Conservation (phyloP, 1,140 invertebrate genomes). For the Stegodyphus dumicola region DNA sequence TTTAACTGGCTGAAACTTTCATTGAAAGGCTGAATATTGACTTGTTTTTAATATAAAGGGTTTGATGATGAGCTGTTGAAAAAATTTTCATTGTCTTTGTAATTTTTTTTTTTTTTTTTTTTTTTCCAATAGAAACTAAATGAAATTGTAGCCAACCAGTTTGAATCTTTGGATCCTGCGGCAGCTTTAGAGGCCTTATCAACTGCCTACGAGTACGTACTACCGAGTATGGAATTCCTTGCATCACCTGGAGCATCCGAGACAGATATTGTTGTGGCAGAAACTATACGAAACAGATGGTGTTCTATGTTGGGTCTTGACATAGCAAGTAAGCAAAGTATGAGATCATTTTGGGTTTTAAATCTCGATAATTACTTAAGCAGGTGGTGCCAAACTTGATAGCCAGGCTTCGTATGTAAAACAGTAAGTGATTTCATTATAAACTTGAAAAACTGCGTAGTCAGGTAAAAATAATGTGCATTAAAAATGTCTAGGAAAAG, state of each 20-base stretch:
- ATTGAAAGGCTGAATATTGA: no score
- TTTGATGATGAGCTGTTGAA: not conserved
- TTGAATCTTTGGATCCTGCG: slow-evolving; percentile 21
- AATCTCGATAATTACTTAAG: not conserved
- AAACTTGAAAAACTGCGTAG: no score
- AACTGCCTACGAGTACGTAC: slow-evolving; percentile 35
- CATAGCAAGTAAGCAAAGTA: slow-evolving; percentile 58
- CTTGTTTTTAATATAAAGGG: not conserved
- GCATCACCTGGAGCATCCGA: not conserved
- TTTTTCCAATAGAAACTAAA: slow-evolving; percentile 38
- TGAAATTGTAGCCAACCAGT: slow-evolving; percentile 37
- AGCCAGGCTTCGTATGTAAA: no score
- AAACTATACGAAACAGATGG: slow-evolving; percentile 48
- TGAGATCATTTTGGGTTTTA: slow-evolving; percentile 25
- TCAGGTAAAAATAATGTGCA: no score
- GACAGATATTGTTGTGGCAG: slow-evolving; percentile 24
- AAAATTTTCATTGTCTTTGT: not conserved
- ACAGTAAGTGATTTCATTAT: no score
- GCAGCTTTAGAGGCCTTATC: slow-evolving; percentile 35
- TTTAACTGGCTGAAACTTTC: no score
- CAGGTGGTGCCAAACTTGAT: no score
- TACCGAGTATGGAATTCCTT: slow-evolving; percentile 58
- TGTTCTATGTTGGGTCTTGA: slow-evolving; percentile 48
- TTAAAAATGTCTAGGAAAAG: no score
- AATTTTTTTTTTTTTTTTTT: not conserved